Evolutionary conservation across 2,113 vertebrate genomes (phyloP).

Genomic region (Periophthalmodon schlosseri): DNA sequence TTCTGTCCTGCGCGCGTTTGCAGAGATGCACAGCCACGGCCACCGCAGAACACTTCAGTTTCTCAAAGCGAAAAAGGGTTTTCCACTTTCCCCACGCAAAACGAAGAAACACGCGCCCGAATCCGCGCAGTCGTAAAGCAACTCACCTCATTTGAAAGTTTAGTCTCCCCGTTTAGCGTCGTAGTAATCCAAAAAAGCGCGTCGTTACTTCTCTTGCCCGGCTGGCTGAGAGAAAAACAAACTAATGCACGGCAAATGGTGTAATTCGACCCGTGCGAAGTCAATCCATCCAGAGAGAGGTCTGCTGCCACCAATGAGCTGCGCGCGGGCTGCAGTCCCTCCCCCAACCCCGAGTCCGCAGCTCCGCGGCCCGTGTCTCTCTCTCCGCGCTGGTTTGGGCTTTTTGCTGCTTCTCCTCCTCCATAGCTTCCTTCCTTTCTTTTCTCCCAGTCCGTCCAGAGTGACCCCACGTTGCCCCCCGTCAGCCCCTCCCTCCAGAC

Average conservation of each 20-base stretch:
- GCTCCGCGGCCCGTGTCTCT: constrained; percentile 4
- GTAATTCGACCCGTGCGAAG: constrained; percentile 86
- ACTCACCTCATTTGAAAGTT: constrained; percentile 80
- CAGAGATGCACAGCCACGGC: constrained; percentile 48
- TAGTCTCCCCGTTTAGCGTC: constrained; percentile 52
- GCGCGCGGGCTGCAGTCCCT: constrained; percentile 72
- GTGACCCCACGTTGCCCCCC: constrained; percentile 68
- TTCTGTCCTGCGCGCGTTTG: constrained; percentile 58
- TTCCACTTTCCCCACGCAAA: constrained; percentile 47
- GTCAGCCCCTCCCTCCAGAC: constrained; percentile 39
- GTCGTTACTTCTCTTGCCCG: constrained; percentile 67
- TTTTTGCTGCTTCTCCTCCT: constrained; percentile 50
- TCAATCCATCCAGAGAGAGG: constrained; percentile 77
- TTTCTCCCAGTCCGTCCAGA: constrained; percentile 33
- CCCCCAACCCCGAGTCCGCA: constrained; percentile 63
- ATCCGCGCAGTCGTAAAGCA: constrained; percentile 37
- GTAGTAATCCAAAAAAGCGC: constrained; percentile 56
- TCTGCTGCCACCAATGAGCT: constrained; percentile 72
- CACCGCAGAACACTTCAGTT: constrained; percentile 31
- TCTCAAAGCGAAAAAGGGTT: constrained; percentile 12
- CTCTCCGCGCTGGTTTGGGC: constrained; percentile 56
- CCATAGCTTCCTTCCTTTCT: constrained; percentile 70
- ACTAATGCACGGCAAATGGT: constrained; percentile 82
- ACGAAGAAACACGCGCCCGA: constrained; percentile 39
- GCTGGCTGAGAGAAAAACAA: constrained; percentile 80